Evolutionary conservation across 2,113 vertebrate species (phyloP), one percentile per base, ranked within the genome.

Genomic region (Romanogobio albipinnatus): DNA sequence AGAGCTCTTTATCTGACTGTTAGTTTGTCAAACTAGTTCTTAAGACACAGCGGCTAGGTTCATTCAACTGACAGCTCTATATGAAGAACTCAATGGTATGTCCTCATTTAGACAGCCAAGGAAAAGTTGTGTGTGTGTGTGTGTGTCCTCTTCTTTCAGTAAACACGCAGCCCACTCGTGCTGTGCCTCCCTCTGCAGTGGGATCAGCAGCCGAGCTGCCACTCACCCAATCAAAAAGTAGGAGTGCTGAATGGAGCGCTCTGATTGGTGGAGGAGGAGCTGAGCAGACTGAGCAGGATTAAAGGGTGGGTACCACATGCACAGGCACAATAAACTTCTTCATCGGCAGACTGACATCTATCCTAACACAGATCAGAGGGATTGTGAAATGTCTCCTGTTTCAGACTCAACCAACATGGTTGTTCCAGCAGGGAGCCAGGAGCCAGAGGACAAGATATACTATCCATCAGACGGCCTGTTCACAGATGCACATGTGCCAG

Each of bases 401-500:
- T 6, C 83, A 26, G 45, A 84, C 87, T 85, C 81, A 66, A 82
- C 64, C 87, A 90, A 75, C 45, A 94, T 94, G 93, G 93, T 94
- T 82, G 89, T 94, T 80, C 91, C 93, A 80, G 92, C 93, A 80
- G 92, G 92, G 39, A 90, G 90, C 74, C 86, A 91, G 24, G 84
- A 85, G 10, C 84, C 73, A 11, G 80, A 87, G 78, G 91, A 94
- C 77, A 90, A 91, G 76, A 80, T 94, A n/a, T 93, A 90, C 83
- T 66, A 88, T 66, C 93, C 94, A 82, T 90, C 94, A 33, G 51
- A 82, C 36, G 91, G 92, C 24, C 83, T 94, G 85, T 91, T 92
- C 87, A 91, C 76, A 86, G 90, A 94, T 89, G 95, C 95, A 68
- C 93, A 95, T 47, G 90, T 96, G 58, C 93, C 94, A 76, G 92